phyloP scores from a whole-genome alignment of 2,113 vertebrate species.

The Alaudala cheleensis region DNA sequence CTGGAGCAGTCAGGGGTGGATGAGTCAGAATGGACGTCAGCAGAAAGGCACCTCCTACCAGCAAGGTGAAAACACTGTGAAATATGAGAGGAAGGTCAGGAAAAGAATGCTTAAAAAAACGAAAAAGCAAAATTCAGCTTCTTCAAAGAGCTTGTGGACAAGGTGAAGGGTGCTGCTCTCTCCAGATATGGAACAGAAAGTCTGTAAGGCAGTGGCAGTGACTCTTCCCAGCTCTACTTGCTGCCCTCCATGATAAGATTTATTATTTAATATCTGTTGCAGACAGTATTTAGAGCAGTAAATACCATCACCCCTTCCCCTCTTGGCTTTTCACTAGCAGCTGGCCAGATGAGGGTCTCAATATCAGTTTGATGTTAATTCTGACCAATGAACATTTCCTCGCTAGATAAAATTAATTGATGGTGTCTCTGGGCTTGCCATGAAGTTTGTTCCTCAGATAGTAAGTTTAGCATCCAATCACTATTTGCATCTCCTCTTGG shows the following conservation, averaged over 20 bases:
- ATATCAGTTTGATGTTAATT: background rate
- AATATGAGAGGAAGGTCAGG: background rate
- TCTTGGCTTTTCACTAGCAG: background rate
- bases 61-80: background rate
- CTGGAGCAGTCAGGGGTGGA: background rate
- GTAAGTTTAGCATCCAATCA: background rate
- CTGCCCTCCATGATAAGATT: background rate
- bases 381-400: background rate
- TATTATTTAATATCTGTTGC: background rate
- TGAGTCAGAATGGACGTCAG: background rate
- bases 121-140: background rate
- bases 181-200: background rate
- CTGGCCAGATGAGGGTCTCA: background rate
- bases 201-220: background rate
- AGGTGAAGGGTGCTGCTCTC: background rate
- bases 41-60: background rate
- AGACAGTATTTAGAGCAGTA: background rate
- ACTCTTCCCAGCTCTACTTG: background rate
- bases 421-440: background rate
- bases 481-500: background rate
- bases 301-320: background rate
- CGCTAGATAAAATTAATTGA: background rate
- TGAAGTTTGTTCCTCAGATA: background rate
- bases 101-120: background rate
- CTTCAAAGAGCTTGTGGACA: background rate